phyloP scores from a whole-genome alignment of 2,797 vertebrate genomes.

The Spea hammondii region DNA sequence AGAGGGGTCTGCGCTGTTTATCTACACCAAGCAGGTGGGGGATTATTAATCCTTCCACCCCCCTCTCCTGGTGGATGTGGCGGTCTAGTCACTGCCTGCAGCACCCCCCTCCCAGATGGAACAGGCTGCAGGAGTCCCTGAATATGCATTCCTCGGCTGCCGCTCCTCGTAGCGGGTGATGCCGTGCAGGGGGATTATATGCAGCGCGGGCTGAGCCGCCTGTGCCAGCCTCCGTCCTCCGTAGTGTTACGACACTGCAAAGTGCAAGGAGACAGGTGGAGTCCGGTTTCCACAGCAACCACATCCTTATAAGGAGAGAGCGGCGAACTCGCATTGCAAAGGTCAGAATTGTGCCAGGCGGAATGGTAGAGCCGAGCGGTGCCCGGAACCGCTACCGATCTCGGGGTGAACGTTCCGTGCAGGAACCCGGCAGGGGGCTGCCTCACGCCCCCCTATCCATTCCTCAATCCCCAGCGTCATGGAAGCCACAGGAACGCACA shows the following conservation, averaged over 20 bases:
- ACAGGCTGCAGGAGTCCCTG: conserved; percentile 12
- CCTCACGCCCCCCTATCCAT: background rate
- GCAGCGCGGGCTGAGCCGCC: conserved; percentile 17
- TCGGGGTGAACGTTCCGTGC: background rate
- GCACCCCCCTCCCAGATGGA: conserved; percentile 13
- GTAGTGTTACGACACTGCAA: conserved; percentile 25
- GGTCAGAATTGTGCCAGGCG: conserved; percentile 67
- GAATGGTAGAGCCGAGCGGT: conserved; percentile 24
- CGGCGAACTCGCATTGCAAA: conserved; percentile 75
- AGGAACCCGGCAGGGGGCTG: background rate
- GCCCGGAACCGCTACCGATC: background rate
- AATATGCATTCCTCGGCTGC: conserved; percentile 37
- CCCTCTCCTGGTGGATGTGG: background rate
- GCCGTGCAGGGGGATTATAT: conserved; percentile 1
- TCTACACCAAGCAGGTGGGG: conserved; percentile 1
- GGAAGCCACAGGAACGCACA: background rate
- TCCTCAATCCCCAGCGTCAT: background rate
- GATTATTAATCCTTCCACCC: background rate
- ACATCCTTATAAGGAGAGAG: conserved; percentile 69
- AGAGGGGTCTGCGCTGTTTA: background rate
- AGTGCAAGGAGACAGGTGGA: conserved; percentile 79
- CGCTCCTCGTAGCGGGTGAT: conserved; percentile 15
- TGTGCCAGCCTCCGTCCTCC: background rate
- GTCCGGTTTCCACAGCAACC: conserved; percentile 83
- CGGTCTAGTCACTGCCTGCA: background rate